phyloP scores from a whole-genome alignment of 2,888 invertebrate genomes.

The Diadegma fenestrale region DNA sequence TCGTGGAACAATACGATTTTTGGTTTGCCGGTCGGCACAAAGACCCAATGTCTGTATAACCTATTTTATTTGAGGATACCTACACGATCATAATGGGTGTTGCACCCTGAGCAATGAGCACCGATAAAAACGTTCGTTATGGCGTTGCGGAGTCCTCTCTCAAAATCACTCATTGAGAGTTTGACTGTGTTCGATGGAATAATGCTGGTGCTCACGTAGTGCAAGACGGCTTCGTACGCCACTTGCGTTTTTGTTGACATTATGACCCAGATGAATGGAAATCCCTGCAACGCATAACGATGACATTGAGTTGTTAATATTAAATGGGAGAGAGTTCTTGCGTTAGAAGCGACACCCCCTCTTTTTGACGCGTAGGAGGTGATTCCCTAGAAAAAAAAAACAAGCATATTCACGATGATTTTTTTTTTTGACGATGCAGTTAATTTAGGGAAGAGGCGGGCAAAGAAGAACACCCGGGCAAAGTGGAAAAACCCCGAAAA shows the following conservation, averaged over 20 bases:
- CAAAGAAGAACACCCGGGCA: too few species aligned
- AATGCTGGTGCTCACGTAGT: neutral
- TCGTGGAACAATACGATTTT: neutral
- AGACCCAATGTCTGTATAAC: neutral
- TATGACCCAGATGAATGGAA: constrained; percentile 13
- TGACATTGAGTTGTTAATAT: constrained; percentile 1
- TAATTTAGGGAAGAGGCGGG: too few species aligned
- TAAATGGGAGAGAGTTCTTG: too few species aligned
- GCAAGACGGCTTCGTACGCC: constrained; percentile 13
- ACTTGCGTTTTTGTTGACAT: constrained; percentile 24
- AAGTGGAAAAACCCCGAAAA: too few species aligned
- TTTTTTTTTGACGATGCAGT: too few species aligned
- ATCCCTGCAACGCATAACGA: neutral
- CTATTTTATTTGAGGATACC: neutral
- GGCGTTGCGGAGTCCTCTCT: constrained; percentile 43
- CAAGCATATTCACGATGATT: neutral
- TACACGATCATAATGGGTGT: constrained; percentile 40
- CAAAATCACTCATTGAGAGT: constrained; percentile 48
- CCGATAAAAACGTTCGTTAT: constrained; percentile 9
- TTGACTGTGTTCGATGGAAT: constrained; percentile 5
- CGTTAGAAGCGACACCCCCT: too few species aligned
- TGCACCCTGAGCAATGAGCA: constrained; percentile 41
- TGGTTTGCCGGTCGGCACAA: neutral
- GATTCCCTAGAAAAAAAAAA: neutral
- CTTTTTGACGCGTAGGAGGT: too few species aligned